These are phyloP conservation scores for Gephyroberyx darwinii DNA, from an alignment of 2,797 vertebrate genomes.

Conservation along the genomic window DNA sequence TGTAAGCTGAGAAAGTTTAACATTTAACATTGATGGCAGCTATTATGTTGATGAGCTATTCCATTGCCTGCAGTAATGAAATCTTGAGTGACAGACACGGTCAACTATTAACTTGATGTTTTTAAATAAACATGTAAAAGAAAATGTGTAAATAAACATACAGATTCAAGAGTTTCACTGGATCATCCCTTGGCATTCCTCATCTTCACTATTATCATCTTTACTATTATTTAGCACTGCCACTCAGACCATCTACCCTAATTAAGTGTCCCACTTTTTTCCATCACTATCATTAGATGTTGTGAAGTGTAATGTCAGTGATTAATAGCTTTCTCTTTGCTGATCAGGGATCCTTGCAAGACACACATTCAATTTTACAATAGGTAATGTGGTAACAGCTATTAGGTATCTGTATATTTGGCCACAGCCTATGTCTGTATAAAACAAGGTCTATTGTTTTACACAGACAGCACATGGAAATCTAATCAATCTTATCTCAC, in stretches of 20 bases:
- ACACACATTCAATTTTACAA: neutral
- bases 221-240: neutral
- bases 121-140: too few species aligned
- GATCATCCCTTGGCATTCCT: too few species aligned
- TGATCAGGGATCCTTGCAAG: neutral
- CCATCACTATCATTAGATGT: neutral
- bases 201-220: too few species aligned
- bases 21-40: too few species aligned
- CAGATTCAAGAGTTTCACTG: too few species aligned
- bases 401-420: slow-evolving; percentile 4
- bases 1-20: too few species aligned
- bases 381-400: neutral
- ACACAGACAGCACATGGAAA: slow-evolving; percentile 31
- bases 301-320: neutral
- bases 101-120: too few species aligned
- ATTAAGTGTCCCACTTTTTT: neutral
- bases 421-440: slow-evolving; percentile 17
- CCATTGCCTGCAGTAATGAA: too few species aligned
- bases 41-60: too few species aligned
- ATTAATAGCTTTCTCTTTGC: neutral
- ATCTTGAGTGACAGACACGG: too few species aligned
- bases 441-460: slow-evolving; percentile 48
- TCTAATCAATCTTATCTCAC: slow-evolving; percentile 60
- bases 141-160: too few species aligned
- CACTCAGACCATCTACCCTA: neutral